Base-by-base conservation (phyloP, 2,797 vertebrate genomes). In the Streptopelia turtur region DNA sequence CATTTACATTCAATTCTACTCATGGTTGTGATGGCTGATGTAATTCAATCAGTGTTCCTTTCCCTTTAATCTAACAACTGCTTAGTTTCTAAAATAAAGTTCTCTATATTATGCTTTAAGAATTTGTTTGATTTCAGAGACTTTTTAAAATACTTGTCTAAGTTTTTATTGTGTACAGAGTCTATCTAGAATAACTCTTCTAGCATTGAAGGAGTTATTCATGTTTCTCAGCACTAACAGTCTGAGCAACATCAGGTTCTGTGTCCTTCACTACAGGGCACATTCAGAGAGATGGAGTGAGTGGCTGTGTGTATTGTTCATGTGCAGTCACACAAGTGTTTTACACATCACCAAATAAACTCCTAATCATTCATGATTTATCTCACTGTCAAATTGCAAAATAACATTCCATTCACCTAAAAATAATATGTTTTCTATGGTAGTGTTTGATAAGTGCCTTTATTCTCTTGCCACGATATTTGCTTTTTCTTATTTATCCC, bases 141-240 rank as follows among this genome's bases (percentile, higher is more conserved):
- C 11, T n/a, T 17, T 35, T 12, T 18, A 13, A 35, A 79, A 39
- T 66, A 25, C 3, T 43, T 23, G 5, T 31, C 16, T 47, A 27
- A 69, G 16, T 5, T 77, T 82, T 74, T 80, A 7, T 35, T 88
- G 8, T 37, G 39, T 39, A 39, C 39, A 39, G 39, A 39, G 39
- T 39, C 39, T 39, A 39, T 39, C 39, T 60, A 60, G 18, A 70
- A 60, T 35, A 77, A 49, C 30, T 65, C 15, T 55, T 65, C 8
- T 28, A 72, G 12, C 6, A 43, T 0, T 0, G 3, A 50, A 49
- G 27, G 7, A 50, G 4, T 43, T 72, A 50, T 15, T 83, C 12
- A 24, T 16, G 13, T 50, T 43, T 60, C 61, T 57, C 45, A 47
- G 14, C 23, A n/a, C 30, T 63, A 7, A 7, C 7, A 35, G 8